A percentile compares a stretch with the other conserved stretches of the same genome.
Conservation (phyloP, 2,888 invertebrate species). For the Sphecodes monilicornis region DNA sequence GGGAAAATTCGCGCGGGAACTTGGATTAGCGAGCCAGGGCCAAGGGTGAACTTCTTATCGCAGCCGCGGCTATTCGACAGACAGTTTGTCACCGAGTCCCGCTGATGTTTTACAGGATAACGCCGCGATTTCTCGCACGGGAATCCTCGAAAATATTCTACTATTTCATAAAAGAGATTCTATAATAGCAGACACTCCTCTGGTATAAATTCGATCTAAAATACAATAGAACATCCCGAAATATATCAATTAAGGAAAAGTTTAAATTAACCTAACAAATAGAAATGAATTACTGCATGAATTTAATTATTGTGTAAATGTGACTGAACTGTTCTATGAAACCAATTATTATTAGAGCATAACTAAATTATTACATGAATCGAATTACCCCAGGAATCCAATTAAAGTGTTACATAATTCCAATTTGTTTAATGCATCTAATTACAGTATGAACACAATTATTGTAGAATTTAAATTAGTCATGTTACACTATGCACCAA, state of each 20-base stretch:
- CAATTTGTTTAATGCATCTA: neutral
- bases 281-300: neutral
- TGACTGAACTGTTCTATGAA: neutral
- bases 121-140: neutral
- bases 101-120: slow-evolving; percentile 49
- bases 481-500: too few species aligned
- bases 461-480: neutral
- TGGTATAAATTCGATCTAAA: neutral
- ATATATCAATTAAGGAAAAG: too few species aligned
- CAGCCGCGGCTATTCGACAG: slow-evolving; percentile 47
- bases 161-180: too few species aligned
- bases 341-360: neutral
- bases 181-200: too few species aligned
- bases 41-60: slow-evolving; percentile 59
- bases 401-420: neutral
- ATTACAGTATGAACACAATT: neutral
- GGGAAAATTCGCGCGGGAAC: slow-evolving; percentile 59
- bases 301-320: neutral
- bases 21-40: slow-evolving; percentile 52
- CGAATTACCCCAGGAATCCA: neutral
- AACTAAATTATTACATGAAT: neutral
- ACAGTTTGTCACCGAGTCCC: slow-evolving; percentile 52
- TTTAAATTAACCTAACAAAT: neutral
- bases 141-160: neutral
- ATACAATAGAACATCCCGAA: neutral